A percentile compares a stretch with the other conserved stretches of the same genome.
Evolutionary conservation across 64 coral and sea anemone species (phyloP).

Genomic region (Montipora cactus): DNA sequence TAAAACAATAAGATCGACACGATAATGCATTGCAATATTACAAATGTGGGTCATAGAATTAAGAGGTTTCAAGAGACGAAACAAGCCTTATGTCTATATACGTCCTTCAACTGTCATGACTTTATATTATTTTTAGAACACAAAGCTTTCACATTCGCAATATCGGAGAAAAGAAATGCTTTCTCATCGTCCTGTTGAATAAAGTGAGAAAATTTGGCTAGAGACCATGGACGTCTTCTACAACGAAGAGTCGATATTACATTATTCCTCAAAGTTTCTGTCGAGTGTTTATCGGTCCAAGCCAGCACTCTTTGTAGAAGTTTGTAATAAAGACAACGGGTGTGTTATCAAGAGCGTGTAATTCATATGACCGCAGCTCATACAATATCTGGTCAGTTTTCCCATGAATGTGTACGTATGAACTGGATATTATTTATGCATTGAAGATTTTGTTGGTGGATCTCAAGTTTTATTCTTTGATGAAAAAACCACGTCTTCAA

Average conservation of each 20-base stretch:
- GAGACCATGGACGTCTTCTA: neutral
- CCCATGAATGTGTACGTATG: neutral
- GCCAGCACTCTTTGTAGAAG: neutral
- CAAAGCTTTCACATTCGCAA: neutral
- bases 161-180: neutral
- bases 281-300: neutral
- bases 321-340: neutral
- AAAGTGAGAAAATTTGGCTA: no score
- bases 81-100: neutral
- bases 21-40: neutral
- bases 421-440: neutral
- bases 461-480: neutral
- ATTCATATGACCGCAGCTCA: neutral
- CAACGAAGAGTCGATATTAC: neutral
- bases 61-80: constrained; percentile 6
- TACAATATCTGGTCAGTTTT: neutral
- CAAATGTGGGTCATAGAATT: neutral
- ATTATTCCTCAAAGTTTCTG: neutral
- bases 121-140: neutral
- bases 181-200: neutral
- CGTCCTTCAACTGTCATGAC: neutral
- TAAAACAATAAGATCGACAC: neutral
- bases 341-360: neutral
- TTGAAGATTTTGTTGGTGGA: neutral
- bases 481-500: neutral